Evolutionary conservation across 2,888 invertebrate species (phyloP).

Genomic region (Carcina quercana): DNA sequence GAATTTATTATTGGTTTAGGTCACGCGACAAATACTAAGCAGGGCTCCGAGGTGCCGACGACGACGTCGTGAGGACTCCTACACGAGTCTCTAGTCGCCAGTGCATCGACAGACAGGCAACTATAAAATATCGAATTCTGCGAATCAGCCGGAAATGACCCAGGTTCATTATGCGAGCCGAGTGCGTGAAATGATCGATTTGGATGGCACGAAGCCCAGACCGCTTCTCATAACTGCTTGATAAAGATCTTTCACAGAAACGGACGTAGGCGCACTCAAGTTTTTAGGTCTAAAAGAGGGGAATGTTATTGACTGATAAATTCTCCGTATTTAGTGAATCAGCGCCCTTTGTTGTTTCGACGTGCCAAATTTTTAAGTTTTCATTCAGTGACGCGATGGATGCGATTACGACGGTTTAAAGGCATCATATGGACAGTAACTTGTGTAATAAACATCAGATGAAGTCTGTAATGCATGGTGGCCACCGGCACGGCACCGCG

Average conservation of each 20-base stretch:
- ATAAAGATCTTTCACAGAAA: slow-evolving; percentile 36
- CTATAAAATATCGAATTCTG: slow-evolving; percentile 47
- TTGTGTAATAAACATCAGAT: too few species aligned
- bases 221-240: slow-evolving; percentile 38
- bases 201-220: slow-evolving; percentile 26
- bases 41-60: slow-evolving; percentile 30
- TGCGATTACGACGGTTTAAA: too few species aligned
- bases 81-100: slow-evolving; percentile 23
- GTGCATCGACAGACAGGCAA: slow-evolving; percentile 29
- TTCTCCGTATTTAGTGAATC: slow-evolving; percentile 3
- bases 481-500: slow-evolving; percentile 36
- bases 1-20: slow-evolving; percentile 60
- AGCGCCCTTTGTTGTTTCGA: too few species aligned
- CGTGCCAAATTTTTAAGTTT: background rate
- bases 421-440: too few species aligned
- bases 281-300: slow-evolving; percentile 4
- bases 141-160: slow-evolving; percentile 63
- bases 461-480: slow-evolving; percentile 37
- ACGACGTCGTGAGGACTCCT: slow-evolving; percentile 35
- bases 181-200: slow-evolving; percentile 61
- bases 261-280: slow-evolving; percentile 3
- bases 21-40: slow-evolving; percentile 61
- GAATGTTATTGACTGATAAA: slow-evolving; percentile 5
- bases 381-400: too few species aligned
- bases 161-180: slow-evolving; percentile 59